Evolutionary conservation across 2,797 vertebrate species (phyloP), one percentile per base, ranked within the genome.

Genomic region (Enteromius anoplus): DNA sequence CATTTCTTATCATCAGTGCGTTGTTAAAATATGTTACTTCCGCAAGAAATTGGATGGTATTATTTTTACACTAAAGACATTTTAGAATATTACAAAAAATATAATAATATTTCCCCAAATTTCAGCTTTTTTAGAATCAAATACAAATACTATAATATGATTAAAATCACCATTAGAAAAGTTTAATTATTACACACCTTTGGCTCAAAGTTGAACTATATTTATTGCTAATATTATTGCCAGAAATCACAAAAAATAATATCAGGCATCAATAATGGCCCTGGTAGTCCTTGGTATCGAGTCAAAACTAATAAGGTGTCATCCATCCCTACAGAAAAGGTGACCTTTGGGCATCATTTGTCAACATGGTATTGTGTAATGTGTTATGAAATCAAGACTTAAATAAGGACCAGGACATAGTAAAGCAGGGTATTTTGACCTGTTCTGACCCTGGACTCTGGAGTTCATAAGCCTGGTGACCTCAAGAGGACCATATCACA

Each of bases 401-500:
- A 14, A 55, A 37, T 55, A 75, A n/a, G 12, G 73, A 26, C 2
- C 21, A 60, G 23, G 68, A 60, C 32, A 1, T 73, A 29, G 55
- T 26, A 65, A 71, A 81, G 66, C n/a, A 51, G 49, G 47, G 3
- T 47, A 73, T 79, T 53, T 64, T 84, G 76, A 78, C 42, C 29
- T n/a, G 14, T 84, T 78, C 49, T 78, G 76, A 79, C 55, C 55
- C 26, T 32, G 7, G 37, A 26, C 26, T 29, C 37, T 26, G 6
- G 47, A 55, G 69, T 55, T 84, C 17, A 73, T 65, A 11, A 9
- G 47, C 71, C 58, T 58, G 70, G 23, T 75, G 83, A 84, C 83
- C 83, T 73, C 69, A 42, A 29, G 23, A 19, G 26, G 76, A 84
- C 68, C 76, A 72, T 29, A 65, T 79, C 58, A 66, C 69, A 80